These are phyloP conservation scores for Stenodema calcarata DNA, from an alignment of 2,888 invertebrate genomes.

Conservation along the genomic window DNA sequence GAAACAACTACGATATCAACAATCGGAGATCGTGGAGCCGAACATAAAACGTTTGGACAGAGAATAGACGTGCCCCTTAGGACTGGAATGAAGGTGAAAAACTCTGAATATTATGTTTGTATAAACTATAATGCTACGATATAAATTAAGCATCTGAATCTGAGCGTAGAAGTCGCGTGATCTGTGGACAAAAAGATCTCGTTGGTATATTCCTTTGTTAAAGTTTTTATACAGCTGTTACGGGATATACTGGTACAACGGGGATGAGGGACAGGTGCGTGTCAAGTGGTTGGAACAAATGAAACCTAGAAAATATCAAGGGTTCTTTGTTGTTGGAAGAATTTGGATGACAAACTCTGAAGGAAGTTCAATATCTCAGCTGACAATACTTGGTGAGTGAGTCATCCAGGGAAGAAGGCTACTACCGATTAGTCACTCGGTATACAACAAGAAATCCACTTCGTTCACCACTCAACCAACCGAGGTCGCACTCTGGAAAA, in stretches of 20 bases:
- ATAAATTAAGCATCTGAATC: no score
- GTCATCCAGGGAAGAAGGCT: conserved; percentile 17
- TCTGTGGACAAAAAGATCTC: background rate
- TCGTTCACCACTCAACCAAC: background rate
- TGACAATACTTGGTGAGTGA: conserved; percentile 13
- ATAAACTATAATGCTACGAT: no score
- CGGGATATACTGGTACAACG: background rate
- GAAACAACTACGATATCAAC: no score
- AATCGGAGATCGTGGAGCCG: no score
- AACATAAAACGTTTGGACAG: no score
- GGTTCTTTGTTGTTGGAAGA: background rate
- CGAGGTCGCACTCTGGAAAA: background rate
- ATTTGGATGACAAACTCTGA: background rate
- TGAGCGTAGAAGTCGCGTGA: background rate
- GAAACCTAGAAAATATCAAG: background rate
- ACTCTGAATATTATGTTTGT: no score
- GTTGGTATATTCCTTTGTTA: background rate
- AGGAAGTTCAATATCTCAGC: conserved; percentile 1
- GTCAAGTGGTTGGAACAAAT: background rate
- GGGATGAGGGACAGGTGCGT: background rate
- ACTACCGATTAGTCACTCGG: conserved; percentile 23
- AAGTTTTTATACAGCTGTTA: background rate
- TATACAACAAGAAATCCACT: background rate
- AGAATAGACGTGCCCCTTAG: no score
- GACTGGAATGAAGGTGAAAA: no score